Conservation (phyloP, 2,888 invertebrate species). For the Cheilosia soror region DNA sequence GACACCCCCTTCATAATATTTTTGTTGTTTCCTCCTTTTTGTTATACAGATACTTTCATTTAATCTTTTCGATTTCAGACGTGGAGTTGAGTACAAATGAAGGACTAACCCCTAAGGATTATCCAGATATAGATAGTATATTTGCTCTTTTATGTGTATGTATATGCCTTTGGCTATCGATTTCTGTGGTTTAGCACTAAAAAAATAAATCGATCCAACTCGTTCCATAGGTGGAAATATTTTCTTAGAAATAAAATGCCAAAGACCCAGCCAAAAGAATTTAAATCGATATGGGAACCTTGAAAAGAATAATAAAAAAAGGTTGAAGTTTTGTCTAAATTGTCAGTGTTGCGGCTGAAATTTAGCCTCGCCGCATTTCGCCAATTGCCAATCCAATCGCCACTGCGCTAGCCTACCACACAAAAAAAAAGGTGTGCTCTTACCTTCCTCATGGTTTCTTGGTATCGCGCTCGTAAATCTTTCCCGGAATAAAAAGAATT, state of each 20-base stretch:
- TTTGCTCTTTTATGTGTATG: slow-evolving; percentile 7
- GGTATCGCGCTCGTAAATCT: slow-evolving; percentile 74
- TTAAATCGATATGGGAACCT: slow-evolving; percentile 72
- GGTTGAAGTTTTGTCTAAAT: slow-evolving; percentile 64
- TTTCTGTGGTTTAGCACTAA: slow-evolving; percentile 35
- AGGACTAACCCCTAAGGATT: slow-evolving; percentile 72
- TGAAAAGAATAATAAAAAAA: slow-evolving; percentile 49
- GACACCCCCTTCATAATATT: slow-evolving; percentile 65
- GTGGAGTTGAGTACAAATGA: slow-evolving; percentile 68
- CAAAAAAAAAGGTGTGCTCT: slow-evolving; percentile 68
- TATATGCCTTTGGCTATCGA: slow-evolving; percentile 59
- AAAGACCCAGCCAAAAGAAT: slow-evolving; percentile 45
- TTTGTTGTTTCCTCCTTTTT: slow-evolving; percentile 13
- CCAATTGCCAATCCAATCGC: slow-evolving; percentile 31
- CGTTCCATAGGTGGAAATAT: slow-evolving; percentile 32
- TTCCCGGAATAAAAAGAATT: slow-evolving; percentile 50
- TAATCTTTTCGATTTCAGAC: slow-evolving; percentile 49
- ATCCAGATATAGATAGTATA: slow-evolving; percentile 45
- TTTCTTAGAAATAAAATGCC: slow-evolving; percentile 63
- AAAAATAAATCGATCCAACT: slow-evolving; percentile 57
- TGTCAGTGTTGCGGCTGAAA: slow-evolving; percentile 41
- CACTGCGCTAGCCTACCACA: slow-evolving; percentile 40
- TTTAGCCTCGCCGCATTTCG: slow-evolving; percentile 26
- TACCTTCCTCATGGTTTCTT: slow-evolving; percentile 71
- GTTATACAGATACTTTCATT: slow-evolving; percentile 54